Base-by-base conservation (phyloP, 2,797 vertebrate species). In the Scolopax rusticola region DNA sequence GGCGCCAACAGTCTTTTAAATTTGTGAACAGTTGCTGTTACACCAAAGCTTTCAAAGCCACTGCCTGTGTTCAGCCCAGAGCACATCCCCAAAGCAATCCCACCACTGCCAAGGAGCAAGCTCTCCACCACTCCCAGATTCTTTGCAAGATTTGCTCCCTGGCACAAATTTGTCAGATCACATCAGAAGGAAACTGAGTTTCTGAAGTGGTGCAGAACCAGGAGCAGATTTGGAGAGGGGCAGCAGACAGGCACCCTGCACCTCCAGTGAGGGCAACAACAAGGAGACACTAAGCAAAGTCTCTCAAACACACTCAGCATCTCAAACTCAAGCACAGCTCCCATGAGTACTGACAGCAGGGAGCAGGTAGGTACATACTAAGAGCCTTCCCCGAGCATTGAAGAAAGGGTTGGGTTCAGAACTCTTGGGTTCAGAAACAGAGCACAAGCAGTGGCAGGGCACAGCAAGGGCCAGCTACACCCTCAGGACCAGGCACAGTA, bases 261-360 rank as follows among this genome's bases (percentile, higher is more conserved):
- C 50, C 54, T 63, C 41, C 17, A 32, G 8, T 0, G 0, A 38
- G 32, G 40, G n/a, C 32, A n/a, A 48, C 11, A 43, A 33, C 3
- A 0, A 60, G 19, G 19, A 53, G 32, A 59, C 16, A 10, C 36
- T 6, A 4, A 60, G 10, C 33, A 0, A 0, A 43, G 41, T 16
- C 16, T 43, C 41, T 41, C 15, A 41, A 41, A 13, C 38, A 40
- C 38, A 40, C 38, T 40, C 38, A 40, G 38, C 12, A 12, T 40
- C 38, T 40, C 38, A 40, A 40, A 12, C 32, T 32, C 71, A 50
- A 65, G 27, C 69, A 45, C 45, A 54, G 32, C 36, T n/a, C 69
- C 76, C n/a, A 5, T 0, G 1, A 51, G 11, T 9, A 51, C 23
- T 6, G 4, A 4, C n/a, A 40, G 8, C 8, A 12, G 9, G 23